Evolutionary conservation across 1,140 invertebrate genomes (phyloP).

Genomic region (Drosophila nigromelanica): DNA sequence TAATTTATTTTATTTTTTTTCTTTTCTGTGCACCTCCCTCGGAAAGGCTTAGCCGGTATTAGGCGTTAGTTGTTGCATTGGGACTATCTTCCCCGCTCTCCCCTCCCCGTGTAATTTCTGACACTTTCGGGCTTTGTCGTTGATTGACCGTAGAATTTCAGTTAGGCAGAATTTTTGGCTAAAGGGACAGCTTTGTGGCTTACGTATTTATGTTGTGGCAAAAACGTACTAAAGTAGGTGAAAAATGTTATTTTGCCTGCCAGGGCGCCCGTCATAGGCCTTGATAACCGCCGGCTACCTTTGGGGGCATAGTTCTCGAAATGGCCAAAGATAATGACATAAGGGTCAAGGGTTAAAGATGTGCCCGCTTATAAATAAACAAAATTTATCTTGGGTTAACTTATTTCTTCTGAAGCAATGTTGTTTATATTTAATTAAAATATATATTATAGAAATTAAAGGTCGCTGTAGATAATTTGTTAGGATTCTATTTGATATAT

Average conservation of each 20-base stretch:
- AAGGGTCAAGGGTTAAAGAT: constrained; percentile 27
- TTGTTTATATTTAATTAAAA: background rate
- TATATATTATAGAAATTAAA: background rate
- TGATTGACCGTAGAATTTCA: constrained; percentile 49
- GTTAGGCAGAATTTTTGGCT: constrained; percentile 9
- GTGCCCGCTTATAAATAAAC: constrained; percentile 11
- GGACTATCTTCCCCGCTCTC: constrained; percentile 1
- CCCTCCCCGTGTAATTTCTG: no score
- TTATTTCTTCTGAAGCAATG: background rate
- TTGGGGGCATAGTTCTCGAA: constrained; percentile 29
- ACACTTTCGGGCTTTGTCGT: constrained; percentile 5
- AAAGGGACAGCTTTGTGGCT: constrained; percentile 33
- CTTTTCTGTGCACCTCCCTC: background rate
- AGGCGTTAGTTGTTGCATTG: constrained; percentile 21
- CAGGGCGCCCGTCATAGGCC: constrained; percentile 19
- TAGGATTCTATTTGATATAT: no score
- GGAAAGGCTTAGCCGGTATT: constrained; percentile 33
- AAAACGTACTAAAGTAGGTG: constrained; percentile 41
- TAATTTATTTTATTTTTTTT: constrained; percentile 72
- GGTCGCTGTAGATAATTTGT: no score
- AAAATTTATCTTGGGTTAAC: constrained; percentile 8
- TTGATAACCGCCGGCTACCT: constrained; percentile 29
- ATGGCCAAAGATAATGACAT: constrained; percentile 36
- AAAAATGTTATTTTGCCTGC: constrained; percentile 26
- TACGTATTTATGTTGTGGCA: constrained; percentile 42